Conservation (phyloP, 2,797 vertebrate genomes). For the Thunnus albacares region DNA sequence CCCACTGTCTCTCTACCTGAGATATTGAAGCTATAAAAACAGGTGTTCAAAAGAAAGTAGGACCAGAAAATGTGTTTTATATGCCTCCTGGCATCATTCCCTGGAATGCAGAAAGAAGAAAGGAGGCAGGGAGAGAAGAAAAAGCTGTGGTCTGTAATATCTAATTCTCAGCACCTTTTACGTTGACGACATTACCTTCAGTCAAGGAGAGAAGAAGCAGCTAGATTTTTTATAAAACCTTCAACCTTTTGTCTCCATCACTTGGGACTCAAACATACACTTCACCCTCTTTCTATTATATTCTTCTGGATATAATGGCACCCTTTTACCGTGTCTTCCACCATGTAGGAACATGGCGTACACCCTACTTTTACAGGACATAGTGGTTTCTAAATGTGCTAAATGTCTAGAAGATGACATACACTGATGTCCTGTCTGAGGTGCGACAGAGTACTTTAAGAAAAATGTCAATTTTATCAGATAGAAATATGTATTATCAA, state of each 20-base stretch:
- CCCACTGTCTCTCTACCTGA: conserved; percentile 70
- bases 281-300: conserved; percentile 12
- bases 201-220: conserved; percentile 27
- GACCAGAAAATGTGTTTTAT: conserved; percentile 73
- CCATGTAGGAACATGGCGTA: background rate
- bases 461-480: conserved; percentile 17
- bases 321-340: background rate
- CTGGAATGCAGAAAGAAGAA: conserved; percentile 50
- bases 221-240: conserved; percentile 39
- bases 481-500: conserved; percentile 22
- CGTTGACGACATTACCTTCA: conserved; percentile 20
- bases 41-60: conserved; percentile 78
- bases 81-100: conserved; percentile 65
- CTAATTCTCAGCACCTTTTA: conserved; percentile 44
- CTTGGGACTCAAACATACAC: conserved; percentile 15
- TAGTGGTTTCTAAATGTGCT: conserved; percentile 2
- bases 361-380: background rate
- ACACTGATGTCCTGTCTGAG: background rate
- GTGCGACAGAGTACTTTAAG: background rate
- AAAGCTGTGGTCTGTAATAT: conserved; percentile 50
- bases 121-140: conserved; percentile 40
- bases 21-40: conserved; percentile 79
- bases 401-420: background rate
- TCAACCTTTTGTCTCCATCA: conserved; percentile 44
- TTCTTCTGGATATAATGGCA: conserved; percentile 14